Evolutionary conservation across 1,140 invertebrate species (phyloP).

Genomic region (Caerostris darwini): DNA sequence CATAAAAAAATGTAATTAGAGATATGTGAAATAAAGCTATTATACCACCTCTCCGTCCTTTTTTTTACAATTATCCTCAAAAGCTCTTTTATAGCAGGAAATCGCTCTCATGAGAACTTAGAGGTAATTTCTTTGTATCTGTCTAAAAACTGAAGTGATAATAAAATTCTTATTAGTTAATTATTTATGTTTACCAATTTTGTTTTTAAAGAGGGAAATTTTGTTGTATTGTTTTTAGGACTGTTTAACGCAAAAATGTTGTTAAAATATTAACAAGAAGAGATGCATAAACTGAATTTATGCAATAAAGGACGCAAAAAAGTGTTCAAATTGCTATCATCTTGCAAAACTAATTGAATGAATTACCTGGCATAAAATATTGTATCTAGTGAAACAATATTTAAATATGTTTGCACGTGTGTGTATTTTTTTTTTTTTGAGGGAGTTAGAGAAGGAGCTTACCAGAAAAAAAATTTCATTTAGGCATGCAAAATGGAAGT

Average conservation of each 20-base stretch:
- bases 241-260: neutral
- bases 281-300: neutral
- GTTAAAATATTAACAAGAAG: conserved; percentile 15
- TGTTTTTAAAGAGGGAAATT: neutral
- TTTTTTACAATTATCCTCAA: too few relatives aligned
- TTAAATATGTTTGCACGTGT: neutral
- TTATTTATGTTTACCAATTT: neutral
- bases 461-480: neutral
- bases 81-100: too few relatives aligned
- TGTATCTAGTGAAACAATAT: neutral
- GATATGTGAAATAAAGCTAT: conserved; percentile 47
- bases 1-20: conserved; percentile 66
- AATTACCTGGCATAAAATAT: neutral
- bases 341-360: conserved; percentile 1
- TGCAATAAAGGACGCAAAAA: neutral
- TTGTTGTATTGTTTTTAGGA: neutral
- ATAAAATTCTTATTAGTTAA: too few relatives aligned
- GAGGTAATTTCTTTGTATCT: too few relatives aligned
- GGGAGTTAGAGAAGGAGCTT: too few relatives aligned
- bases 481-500: neutral
- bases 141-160: too few relatives aligned
- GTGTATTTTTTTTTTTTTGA: neutral
- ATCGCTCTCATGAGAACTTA: too few relatives aligned
- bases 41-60: neutral
- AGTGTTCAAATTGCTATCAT: neutral